phyloP scores from a whole-genome alignment of 2,113 vertebrate species.

The Ornithorhynchus anatinus region DNA sequence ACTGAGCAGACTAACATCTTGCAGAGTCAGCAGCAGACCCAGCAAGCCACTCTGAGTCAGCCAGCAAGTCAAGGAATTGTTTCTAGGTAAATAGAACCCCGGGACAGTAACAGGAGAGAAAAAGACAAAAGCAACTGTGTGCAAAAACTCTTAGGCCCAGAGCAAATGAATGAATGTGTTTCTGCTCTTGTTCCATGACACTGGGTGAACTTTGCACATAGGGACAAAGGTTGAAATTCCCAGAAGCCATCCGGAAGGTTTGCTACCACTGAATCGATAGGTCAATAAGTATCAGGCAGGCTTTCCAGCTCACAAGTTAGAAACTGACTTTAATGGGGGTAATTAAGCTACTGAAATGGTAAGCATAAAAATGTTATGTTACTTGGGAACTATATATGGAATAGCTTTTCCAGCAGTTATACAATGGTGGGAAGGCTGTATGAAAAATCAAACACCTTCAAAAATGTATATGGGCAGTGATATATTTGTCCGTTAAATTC shows the following conservation, averaged over 20 bases:
- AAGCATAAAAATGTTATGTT: background rate
- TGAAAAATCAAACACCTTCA: background rate
- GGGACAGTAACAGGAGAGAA: background rate
- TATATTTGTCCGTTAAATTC: no score
- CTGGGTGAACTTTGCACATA: background rate
- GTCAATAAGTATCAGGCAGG: slow-evolving; percentile 12
- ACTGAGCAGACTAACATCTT: no score
- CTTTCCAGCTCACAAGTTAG: background rate
- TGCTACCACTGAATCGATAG: slow-evolving; percentile 35
- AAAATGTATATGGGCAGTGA: no score
- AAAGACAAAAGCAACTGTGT: background rate
- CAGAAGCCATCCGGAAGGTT: background rate
- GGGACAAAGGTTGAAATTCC: slow-evolving; percentile 15
- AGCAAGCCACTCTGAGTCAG: background rate
- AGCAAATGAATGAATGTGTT: background rate
- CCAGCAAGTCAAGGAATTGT: background rate
- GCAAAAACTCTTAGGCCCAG: background rate
- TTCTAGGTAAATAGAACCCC: background rate
- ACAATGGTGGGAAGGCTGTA: slow-evolving; percentile 14
- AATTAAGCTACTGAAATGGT: background rate
- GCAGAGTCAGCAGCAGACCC: background rate
- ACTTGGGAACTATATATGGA: slow-evolving; percentile 37
- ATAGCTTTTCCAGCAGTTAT: background rate
- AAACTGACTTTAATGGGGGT: background rate
- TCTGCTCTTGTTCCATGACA: background rate